These are phyloP conservation scores for Lasioglossum morio DNA, from an alignment of 2,888 invertebrate species.

Conservation along the genomic window DNA sequence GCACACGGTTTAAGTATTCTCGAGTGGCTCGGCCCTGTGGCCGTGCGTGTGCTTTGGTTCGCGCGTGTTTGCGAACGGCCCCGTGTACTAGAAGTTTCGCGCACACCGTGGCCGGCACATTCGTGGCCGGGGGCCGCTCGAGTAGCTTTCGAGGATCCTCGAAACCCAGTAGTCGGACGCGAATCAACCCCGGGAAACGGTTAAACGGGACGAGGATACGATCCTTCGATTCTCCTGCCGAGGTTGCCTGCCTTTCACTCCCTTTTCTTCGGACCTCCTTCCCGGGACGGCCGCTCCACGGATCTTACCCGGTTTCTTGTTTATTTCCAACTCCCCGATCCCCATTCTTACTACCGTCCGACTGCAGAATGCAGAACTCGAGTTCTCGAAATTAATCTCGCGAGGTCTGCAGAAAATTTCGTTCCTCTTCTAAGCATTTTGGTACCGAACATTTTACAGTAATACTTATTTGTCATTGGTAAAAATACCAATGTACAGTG, in stretches of 20 bases:
- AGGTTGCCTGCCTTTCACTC: conserved; percentile 5
- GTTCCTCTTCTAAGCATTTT: not conserved
- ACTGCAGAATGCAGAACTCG: not conserved
- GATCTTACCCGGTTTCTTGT: not conserved
- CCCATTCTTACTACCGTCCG: not conserved
- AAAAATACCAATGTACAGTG: not conserved
- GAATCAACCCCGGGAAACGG: conserved; percentile 58
- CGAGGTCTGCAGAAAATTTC: not conserved
- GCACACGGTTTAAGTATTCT: conserved; percentile 67
- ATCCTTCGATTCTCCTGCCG: not conserved
- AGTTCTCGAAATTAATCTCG: not conserved
- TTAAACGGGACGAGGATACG: conserved; percentile 47
- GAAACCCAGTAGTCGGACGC: conserved; percentile 59
- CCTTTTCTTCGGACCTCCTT: not conserved
- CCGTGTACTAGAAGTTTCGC: conserved; percentile 45
- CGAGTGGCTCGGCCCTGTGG: conserved; percentile 44
- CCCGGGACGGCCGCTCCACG: not conserved
- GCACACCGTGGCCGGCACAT: conserved; percentile 56
- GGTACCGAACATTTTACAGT: not conserved
- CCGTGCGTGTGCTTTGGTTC: conserved; percentile 41
- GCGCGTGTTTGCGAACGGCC: conserved; percentile 53
- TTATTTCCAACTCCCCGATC: not conserved
- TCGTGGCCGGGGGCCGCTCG: conserved; percentile 66
- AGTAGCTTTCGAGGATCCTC: conserved; percentile 68
- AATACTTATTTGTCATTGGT: not conserved